Percentiles rank a stretch among this genome's conserved stretches.
These are phyloP conservation scores for Microtus oregoni DNA, from an alignment of 2,113 vertebrate species.

Conservation along the genomic window DNA sequence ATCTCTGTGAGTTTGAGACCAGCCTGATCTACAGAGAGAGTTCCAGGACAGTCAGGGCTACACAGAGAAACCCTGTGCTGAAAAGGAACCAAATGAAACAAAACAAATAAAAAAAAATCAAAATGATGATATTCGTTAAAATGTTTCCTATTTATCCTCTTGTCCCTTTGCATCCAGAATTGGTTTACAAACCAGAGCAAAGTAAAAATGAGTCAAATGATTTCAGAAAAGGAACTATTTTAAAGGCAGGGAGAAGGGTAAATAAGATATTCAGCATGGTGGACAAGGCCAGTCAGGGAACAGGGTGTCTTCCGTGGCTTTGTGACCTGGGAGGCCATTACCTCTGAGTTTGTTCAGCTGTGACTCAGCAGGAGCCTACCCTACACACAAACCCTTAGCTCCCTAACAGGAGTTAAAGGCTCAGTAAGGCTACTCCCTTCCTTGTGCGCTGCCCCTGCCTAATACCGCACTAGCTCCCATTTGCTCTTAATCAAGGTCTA, in stretches of 20 bases:
- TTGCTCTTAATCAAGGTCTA: background rate
- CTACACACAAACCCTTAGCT: background rate
- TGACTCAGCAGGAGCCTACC: rapidly evolving
- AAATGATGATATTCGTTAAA: background rate
- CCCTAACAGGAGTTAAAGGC: rapidly evolving
- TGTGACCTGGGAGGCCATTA: background rate
- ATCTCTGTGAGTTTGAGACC: background rate
- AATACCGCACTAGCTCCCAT: background rate
- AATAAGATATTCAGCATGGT: background rate
- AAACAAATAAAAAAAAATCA: background rate
- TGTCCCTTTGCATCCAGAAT: background rate
- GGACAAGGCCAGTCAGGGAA: background rate
- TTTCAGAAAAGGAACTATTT: background rate
- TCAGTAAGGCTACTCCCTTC: background rate
- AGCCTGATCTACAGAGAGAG: background rate
- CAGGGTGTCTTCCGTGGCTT: background rate
- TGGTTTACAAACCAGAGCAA: background rate
- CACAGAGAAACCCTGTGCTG: background rate
- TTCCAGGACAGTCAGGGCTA: background rate
- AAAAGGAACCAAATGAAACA: background rate
- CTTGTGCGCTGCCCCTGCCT: background rate
- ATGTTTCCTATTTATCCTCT: constrained; percentile 10
- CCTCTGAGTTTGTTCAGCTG: background rate
- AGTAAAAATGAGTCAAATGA: background rate
- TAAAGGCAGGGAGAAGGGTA: background rate